Evolutionary conservation across 2,797 vertebrate genomes (phyloP), one percentile per base, ranked within the genome.

Genomic region (Anniella stebbinsi): DNA sequence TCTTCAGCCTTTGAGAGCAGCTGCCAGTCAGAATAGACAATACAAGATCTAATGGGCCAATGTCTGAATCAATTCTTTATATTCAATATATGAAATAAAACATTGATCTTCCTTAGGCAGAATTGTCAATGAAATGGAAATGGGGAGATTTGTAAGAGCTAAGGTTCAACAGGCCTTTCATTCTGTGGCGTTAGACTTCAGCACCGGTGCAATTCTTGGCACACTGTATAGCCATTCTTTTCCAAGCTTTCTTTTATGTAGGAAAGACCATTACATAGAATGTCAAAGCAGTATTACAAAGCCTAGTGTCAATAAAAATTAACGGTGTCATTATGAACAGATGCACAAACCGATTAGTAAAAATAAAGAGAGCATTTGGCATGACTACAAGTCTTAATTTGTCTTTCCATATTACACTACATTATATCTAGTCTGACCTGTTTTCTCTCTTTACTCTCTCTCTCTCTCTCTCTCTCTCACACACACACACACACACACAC

Each of bases 171-270:
- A 93, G 21, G n/a, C 54, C 8, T 88, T 89, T 93, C 91, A 96
- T 93, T 94, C 73, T 70, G 91, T 87, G 84, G 91, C 84, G 90
- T 15, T 0, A 86, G 33, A 87, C 69, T 76, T 17, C 30, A 80
- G 80, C 57, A 45, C 4, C 91, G 93, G 87, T 76, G 6, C 81
- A 90, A 92, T 90, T 60, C 91, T 11, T 93, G 25, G n/a, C 81
- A 36, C 84, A 84, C 45, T 89, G 66, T 77, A 93, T 94, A 96
- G 28, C 94, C 93, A 95, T 95, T 96, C 13, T 96, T 96, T 96
- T 96, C 97, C 95, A 95, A 94, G 93, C 95, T 78, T 91, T 88
- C 89, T 94, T 96, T 96, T 96, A 96, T 95, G 97, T 96, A 97
- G 97, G 94, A 91, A 90, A 93, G 88, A 86, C 81, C 84, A 94